A percentile compares a stretch with the other conserved stretches of the same genome.
Evolutionary conservation across 2,113 vertebrate genomes (phyloP).

Genomic region (Nothoprocta pentlandii): DNA sequence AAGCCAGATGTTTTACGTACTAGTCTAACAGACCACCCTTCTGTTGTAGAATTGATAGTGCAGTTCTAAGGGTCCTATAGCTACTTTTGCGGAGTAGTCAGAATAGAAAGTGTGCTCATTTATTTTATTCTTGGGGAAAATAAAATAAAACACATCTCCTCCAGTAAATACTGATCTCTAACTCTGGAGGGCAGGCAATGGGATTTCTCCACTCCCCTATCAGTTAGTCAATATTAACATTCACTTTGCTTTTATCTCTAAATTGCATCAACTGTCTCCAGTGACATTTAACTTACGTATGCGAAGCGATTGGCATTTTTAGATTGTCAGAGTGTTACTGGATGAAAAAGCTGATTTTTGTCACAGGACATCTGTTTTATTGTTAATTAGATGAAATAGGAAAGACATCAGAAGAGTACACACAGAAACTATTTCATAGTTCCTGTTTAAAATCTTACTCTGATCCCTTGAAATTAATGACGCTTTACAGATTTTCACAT

Average conservation of each 20-base stretch:
- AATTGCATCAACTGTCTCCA: slow-evolving; percentile 75
- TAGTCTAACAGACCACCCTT: not conserved
- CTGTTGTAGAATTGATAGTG: not conserved
- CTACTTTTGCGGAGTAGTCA: not conserved
- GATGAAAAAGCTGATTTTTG: slow-evolving; percentile 76
- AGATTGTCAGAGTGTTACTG: slow-evolving; percentile 75
- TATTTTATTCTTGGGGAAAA: slow-evolving; percentile 2
- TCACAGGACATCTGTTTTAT: slow-evolving; percentile 80
- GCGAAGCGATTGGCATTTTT: slow-evolving; percentile 78
- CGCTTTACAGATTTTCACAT: slow-evolving; percentile 73
- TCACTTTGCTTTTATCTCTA: slow-evolving; percentile 76
- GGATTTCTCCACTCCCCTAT: slow-evolving; percentile 2
- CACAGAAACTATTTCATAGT: slow-evolving; percentile 72
- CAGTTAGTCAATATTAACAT: slow-evolving; percentile 73
- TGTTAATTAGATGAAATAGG: slow-evolving; percentile 81
- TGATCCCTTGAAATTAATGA: slow-evolving; percentile 71
- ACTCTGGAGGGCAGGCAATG: not conserved
- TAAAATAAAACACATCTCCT: not conserved
- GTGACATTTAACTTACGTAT: slow-evolving; percentile 81
- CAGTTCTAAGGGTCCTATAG: not conserved
- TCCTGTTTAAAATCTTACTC: slow-evolving; percentile 68
- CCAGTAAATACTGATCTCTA: not conserved
- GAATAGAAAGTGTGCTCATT: not conserved
- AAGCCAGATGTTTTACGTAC: not conserved
- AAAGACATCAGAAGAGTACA: slow-evolving; percentile 69